A percentile compares a stretch with the other conserved stretches of the same genome.
Conservation (phyloP, 2,113 vertebrate genomes). For the Lates calcarifer region DNA sequence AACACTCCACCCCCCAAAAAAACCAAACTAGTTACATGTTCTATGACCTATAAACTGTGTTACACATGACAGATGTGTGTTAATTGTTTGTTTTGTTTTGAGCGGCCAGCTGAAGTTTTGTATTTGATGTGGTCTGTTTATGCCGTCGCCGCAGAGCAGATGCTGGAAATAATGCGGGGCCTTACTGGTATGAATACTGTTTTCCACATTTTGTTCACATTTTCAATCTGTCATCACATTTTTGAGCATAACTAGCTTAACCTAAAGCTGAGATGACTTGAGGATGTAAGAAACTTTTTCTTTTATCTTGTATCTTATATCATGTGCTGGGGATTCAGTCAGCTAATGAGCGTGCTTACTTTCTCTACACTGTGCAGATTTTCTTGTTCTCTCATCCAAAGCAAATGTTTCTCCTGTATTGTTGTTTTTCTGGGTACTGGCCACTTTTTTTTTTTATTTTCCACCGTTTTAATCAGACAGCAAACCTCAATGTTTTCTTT, state of each 20-base stretch:
- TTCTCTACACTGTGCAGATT: not conserved
- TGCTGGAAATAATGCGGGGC: not conserved
- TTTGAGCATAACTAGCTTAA: not conserved
- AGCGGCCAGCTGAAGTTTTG: not conserved
- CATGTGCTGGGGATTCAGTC: not conserved
- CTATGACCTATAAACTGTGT: not conserved
- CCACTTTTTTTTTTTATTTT: not conserved
- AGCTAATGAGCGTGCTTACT: not conserved
- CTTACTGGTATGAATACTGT: not conserved
- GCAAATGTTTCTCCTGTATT: not conserved
- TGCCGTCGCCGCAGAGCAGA: not conserved
- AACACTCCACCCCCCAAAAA: conserved; percentile 11
- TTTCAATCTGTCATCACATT: conserved; percentile 1
- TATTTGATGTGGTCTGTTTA: conserved; percentile 6
- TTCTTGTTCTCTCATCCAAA: not conserved
- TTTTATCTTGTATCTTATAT: not conserved
- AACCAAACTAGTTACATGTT: not conserved
- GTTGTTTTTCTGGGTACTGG: not conserved
- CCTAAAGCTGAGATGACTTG: not conserved
- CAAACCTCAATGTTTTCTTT: not conserved
- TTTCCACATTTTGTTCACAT: conserved; percentile 26
- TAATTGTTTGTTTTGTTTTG: conserved; percentile 36
- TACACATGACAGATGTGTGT: conserved; percentile 6
- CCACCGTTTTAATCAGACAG: conserved; percentile 1
- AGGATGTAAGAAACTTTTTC: not conserved